These are phyloP conservation scores for Struthidea cinerea DNA, from an alignment of 2,113 vertebrate genomes.

Conservation along the genomic window DNA sequence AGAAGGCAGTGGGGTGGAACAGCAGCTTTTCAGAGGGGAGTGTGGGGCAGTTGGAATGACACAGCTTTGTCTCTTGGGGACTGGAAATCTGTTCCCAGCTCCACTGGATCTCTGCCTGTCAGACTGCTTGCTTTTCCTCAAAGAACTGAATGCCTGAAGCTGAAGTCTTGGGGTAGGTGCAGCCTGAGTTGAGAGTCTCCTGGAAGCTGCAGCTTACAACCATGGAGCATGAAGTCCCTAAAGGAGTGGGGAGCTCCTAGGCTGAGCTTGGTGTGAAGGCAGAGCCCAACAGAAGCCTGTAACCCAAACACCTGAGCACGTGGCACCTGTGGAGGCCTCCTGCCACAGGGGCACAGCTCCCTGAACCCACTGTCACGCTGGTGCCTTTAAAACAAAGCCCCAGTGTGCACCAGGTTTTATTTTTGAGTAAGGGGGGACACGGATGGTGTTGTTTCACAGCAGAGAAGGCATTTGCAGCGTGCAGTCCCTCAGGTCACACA, in stretches of 20 bases:
- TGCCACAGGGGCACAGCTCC: neutral
- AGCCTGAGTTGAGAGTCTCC: neutral
- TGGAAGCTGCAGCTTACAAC: neutral
- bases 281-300: neutral
- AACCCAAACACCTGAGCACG: fast-evolving
- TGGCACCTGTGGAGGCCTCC: neutral
- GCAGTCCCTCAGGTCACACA: neutral
- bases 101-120: neutral
- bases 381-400: neutral
- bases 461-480: neutral
- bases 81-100: neutral
- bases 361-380: neutral
- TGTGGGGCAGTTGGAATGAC: neutral
- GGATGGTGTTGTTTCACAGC: neutral
- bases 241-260: neutral
- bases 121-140: neutral
- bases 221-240: neutral
- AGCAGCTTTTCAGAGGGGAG: neutral
- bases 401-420: neutral
- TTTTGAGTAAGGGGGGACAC: neutral
- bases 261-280: neutral
- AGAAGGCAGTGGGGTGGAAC: neutral
- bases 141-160: neutral
- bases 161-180: neutral
- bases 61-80: neutral